Conservation (phyloP, 2,113 vertebrate species). For the Malaclemys terrapin region DNA sequence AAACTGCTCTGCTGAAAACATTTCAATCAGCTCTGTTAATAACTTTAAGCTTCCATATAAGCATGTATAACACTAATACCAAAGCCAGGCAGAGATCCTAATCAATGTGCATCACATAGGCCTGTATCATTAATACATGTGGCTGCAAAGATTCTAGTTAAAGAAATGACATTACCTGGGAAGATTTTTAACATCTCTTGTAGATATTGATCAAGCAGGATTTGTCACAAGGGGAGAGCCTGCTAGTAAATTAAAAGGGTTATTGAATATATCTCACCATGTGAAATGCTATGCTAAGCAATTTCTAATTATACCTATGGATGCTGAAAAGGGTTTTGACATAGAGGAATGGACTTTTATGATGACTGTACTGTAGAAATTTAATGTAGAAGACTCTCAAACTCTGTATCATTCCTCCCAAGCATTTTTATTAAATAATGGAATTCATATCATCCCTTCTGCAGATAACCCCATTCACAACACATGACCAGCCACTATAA, state of each 20-base stretch:
- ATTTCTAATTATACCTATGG: background rate
- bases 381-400: background rate
- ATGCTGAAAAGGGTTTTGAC: background rate
- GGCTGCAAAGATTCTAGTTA: background rate
- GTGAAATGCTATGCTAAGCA: background rate
- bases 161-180: background rate
- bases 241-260: background rate
- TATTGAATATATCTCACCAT: background rate
- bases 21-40: background rate
- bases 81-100: background rate
- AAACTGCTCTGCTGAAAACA: background rate
- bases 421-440: background rate
- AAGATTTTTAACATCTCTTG: background rate
- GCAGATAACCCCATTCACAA: background rate
- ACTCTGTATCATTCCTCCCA: background rate
- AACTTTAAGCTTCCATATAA: background rate
- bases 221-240: background rate
- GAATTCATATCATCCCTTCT: background rate
- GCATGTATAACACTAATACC: background rate
- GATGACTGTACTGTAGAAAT: background rate
- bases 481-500: background rate
- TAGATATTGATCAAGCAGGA: background rate
- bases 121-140: background rate
- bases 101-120: background rate
- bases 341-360: background rate